Base-by-base conservation (phyloP, 2,888 invertebrate genomes). In the Eretmocerus hayati region DNA sequence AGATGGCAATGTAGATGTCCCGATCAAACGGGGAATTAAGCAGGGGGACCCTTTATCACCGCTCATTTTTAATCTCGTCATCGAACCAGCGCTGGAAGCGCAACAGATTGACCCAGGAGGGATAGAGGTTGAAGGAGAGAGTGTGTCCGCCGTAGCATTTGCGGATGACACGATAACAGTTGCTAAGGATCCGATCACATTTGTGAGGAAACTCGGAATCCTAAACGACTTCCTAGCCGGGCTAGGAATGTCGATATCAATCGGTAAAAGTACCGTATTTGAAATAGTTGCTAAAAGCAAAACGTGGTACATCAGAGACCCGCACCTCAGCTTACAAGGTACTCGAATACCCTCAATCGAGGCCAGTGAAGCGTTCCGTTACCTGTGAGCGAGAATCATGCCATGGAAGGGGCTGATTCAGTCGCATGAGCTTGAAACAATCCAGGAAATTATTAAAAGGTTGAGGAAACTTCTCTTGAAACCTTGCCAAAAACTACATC, bases 11-110 rank as follows among this genome's bases (percentile, higher is more conserved):
- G 36, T 36, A 8, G n/a, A 36, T 5, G 19, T 36, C 5, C 5
- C 5, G 13, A 8, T 36, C 5, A 5, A 9, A 19, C 16, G 36
- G 6, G 36, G 36, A 4, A 20, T 36, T 5, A 36, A 36, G 33
- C 33, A 33, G 20, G 33, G 42, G 32, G 32, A 75, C 70, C 74
- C 72, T 0, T 22, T 57, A 1, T 54, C 56, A 0, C 56, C 56
- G 0, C 37, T 57, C 1, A 4, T 53, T 0, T 58, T 56, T 16
- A 48, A 53, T 9, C 4, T 53, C 8, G 30, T 23, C 2, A 26
- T 33, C 2, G 40, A 46, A 11, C 46, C 32, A 9, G 5, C 38
- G 1, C 9, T 45, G 4, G 44, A 43, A 5, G 18, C 21, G 15
- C 15, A 22, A 6, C 33, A 26, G 2, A 40, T 4, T 2, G 42